A percentile compares a stretch with the other conserved stretches of the same genome.
These are phyloP conservation scores for Eciton burchellii DNA, from an alignment of 1,140 invertebrate genomes.

Conservation along the genomic window DNA sequence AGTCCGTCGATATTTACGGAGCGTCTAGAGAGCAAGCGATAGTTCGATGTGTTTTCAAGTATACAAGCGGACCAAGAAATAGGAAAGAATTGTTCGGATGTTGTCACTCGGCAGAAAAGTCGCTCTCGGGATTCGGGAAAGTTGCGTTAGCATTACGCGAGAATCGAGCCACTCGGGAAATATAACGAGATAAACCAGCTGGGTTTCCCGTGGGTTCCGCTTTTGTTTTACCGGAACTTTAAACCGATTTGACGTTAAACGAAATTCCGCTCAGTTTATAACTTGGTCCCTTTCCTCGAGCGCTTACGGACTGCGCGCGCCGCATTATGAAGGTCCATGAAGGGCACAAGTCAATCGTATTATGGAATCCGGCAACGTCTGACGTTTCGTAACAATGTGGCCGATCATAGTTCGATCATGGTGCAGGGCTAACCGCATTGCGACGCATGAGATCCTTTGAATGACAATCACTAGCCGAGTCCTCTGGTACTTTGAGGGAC, in stretches of 20 bases:
- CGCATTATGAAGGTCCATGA: too few species aligned
- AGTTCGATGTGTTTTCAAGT: constrained; percentile 6
- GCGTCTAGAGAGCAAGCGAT: not conserved
- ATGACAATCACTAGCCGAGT: constrained; percentile 44
- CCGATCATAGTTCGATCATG: not conserved
- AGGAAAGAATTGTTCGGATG: not conserved
- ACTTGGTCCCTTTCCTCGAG: too few species aligned
- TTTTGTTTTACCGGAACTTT: not conserved
- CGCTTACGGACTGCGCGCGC: not conserved
- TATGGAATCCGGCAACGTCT: not conserved
- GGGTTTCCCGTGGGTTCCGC: not conserved
- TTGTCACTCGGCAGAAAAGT: too few species aligned
- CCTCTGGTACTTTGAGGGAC: constrained; percentile 13
- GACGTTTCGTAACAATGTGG: constrained; percentile 27
- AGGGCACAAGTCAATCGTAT: not conserved
- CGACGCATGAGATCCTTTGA: constrained; percentile 14
- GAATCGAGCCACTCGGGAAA: not conserved
- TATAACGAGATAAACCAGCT: not conserved
- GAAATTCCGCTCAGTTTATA: not conserved
- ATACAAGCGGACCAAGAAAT: constrained; percentile 2
- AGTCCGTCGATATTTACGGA: constrained; percentile 19
- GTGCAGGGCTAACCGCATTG: constrained; percentile 38
- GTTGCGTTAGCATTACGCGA: not conserved
- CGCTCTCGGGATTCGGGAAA: not conserved
- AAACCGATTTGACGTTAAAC: not conserved